These are phyloP conservation scores for Drosophila serrata DNA, from an alignment of 1,140 invertebrate genomes.

Conservation along the genomic window DNA sequence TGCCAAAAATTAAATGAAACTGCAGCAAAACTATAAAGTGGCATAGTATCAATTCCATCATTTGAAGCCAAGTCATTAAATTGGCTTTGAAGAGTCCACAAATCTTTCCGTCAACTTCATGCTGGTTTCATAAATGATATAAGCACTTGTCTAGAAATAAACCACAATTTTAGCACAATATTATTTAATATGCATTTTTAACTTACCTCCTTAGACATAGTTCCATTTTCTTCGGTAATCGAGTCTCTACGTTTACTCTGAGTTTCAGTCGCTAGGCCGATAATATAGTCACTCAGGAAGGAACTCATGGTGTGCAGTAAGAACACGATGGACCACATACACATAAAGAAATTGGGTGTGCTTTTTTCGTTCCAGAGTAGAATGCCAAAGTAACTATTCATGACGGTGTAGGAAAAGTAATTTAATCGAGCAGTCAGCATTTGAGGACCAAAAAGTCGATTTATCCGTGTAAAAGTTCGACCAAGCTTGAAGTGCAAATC, in stretches of 20 bases:
- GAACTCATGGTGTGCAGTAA: neutral
- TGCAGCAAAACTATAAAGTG: neutral
- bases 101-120: neutral
- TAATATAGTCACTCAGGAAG: neutral
- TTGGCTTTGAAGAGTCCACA: neutral
- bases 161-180: too few relatives aligned
- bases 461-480: neutral
- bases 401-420: neutral
- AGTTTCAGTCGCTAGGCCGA: neutral
- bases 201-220: neutral
- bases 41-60: neutral
- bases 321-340: neutral
- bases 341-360: neutral
- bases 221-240: neutral
- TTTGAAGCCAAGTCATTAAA: neutral
- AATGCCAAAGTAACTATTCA: neutral
- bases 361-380: neutral
- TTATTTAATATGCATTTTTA: neutral
- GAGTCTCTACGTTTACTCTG: neutral
- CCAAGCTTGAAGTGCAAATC: neutral
- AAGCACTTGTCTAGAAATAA: neutral
- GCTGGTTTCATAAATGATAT: constrained; percentile 5
- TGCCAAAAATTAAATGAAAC: neutral
- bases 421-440: neutral
- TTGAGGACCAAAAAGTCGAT: neutral